A percentile compares a stretch with the other conserved stretches of the same genome.
Evolutionary conservation across 2,113 vertebrate species (phyloP).

Genomic region (Lampris megalopsis): DNA sequence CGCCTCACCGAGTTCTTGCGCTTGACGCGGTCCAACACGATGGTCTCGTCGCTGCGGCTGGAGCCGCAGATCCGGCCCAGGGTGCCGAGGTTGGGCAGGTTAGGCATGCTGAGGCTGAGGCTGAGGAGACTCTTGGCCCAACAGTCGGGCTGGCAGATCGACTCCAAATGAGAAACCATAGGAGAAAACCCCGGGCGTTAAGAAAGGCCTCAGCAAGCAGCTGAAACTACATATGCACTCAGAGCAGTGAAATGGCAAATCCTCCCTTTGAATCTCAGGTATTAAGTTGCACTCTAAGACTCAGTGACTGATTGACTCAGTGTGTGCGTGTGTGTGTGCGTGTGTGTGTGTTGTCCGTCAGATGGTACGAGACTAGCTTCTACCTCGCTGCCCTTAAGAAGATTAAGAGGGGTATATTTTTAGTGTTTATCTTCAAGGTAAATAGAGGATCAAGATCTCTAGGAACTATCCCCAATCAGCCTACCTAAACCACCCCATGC

Average conservation of each 20-base stretch:
- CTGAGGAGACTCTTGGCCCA: slow-evolving; percentile 36
- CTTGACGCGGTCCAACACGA: slow-evolving; percentile 82
- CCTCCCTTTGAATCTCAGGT: slow-evolving; percentile 25
- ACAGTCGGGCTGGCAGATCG: slow-evolving; percentile 41
- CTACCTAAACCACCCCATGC: background rate
- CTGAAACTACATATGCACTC: background rate
- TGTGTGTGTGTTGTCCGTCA: slow-evolving; percentile 43
- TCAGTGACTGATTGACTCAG: slow-evolving; percentile 27
- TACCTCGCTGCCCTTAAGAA: slow-evolving; percentile 83
- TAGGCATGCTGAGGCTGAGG: slow-evolving; percentile 77
- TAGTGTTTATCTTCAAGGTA: slow-evolving; percentile 87
- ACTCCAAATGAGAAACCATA: slow-evolving; percentile 63
- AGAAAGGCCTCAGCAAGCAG: background rate
- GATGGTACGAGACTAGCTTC: slow-evolving; percentile 57
- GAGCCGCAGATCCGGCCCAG: slow-evolving; percentile 87
- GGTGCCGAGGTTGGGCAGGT: slow-evolving; percentile 86
- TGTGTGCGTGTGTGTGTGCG: slow-evolving; percentile 17
- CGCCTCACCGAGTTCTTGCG: slow-evolving; percentile 81
- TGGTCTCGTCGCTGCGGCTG: slow-evolving; percentile 72
- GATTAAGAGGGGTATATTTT: slow-evolving; percentile 92
- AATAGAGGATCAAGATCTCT: slow-evolving; percentile 74
- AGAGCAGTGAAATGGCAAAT: slow-evolving; percentile 17
- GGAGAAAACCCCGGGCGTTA: slow-evolving; percentile 3
- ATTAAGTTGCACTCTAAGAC: slow-evolving; percentile 52
- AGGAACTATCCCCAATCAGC: slow-evolving; percentile 33